phyloP scores from a whole-genome alignment of 37 sponge, comb jelly and placozoan species.

The Cladorhizidae sp. region DNA sequence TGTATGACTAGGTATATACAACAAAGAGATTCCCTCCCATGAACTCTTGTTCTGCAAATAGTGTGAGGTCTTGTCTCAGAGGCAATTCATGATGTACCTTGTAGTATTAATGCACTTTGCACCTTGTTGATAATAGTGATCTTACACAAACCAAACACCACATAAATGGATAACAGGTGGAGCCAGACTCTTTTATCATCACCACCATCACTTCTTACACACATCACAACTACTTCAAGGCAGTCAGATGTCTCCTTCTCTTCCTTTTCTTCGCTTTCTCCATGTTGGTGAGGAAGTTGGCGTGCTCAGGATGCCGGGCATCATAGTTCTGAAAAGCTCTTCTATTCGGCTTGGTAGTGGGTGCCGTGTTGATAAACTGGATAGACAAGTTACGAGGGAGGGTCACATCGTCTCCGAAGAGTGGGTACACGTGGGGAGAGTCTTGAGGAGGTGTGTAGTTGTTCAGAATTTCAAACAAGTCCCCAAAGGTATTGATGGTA shows the following conservation, averaged over 20 bases:
- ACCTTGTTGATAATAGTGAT: too few species aligned
- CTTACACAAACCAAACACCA: too few species aligned
- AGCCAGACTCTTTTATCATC: too few species aligned
- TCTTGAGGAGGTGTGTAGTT: not conserved
- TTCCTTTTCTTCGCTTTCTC: constrained; percentile 19
- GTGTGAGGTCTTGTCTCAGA: too few species aligned
- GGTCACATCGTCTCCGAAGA: not conserved
- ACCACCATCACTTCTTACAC: too few species aligned
- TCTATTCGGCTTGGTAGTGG: constrained; percentile 8
- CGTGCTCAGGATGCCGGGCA: constrained; percentile 29
- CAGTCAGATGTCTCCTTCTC: constrained; percentile 19
- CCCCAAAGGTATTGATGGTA: constrained; percentile 29
- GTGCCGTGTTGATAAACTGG: not conserved
- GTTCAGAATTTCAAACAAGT: constrained; percentile 30
- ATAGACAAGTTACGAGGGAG: constrained; percentile 69
- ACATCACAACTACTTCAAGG: not conserved
- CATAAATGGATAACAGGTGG: too few species aligned
- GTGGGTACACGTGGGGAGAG: constrained; percentile 16
- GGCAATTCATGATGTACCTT: too few species aligned
- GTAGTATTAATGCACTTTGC: too few species aligned
- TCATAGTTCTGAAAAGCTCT: constrained; percentile 60
- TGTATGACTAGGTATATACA: too few species aligned
- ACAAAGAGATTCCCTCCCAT: too few species aligned
- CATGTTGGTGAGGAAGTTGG: constrained; percentile 49
- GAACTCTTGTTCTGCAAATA: too few species aligned